Percentiles rank a stretch among this genome's conserved stretches.
Conservation (phyloP, 2,888 invertebrate genomes). For the Molanna angustata region DNA sequence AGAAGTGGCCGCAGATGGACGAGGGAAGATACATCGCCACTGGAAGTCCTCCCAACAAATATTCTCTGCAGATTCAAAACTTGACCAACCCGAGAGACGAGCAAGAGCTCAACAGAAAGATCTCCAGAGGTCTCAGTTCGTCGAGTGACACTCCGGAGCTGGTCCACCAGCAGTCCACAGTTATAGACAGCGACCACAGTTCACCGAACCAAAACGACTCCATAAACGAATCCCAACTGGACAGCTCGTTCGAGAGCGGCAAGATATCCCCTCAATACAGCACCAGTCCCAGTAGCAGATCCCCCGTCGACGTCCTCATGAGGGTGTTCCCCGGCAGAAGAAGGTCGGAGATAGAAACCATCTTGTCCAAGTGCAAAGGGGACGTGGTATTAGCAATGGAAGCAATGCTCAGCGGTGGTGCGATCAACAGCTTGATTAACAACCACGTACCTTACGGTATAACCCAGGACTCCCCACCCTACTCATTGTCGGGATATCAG, state of each 20-base stretch:
- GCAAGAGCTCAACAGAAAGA: conserved; percentile 21
- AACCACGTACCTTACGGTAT: conserved; percentile 43
- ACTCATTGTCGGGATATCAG: conserved; percentile 49
- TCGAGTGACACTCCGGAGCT: conserved; percentile 35
- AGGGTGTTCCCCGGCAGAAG: conserved; percentile 88
- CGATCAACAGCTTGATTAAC: conserved; percentile 34
- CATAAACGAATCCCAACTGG: conserved; percentile 29
- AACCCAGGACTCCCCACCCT: conserved; percentile 49
- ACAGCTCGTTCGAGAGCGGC: conserved; percentile 35
- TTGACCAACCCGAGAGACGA: conserved; percentile 24
- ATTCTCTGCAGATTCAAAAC: conserved; percentile 35
- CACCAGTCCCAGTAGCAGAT: conserved; percentile 53
- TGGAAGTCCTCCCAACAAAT: conserved; percentile 40
- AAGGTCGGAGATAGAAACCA: conserved; percentile 80
- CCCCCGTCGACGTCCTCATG: conserved; percentile 83
- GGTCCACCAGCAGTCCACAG: conserved; percentile 21
- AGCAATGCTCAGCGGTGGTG: conserved; percentile 71
- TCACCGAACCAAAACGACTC: conserved; percentile 30
- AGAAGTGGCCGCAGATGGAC: conserved; percentile 45
- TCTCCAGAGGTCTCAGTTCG: conserved; percentile 25
- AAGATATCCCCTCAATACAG: conserved; percentile 38
- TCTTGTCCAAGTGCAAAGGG: conserved; percentile 79
- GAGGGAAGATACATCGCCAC: conserved; percentile 26
- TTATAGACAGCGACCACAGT: conserved; percentile 29
- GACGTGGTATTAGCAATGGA: conserved; percentile 94